These are phyloP conservation scores for Ctenoplectra terminalis DNA, from an alignment of 1,140 invertebrate species.

Conservation along the genomic window DNA sequence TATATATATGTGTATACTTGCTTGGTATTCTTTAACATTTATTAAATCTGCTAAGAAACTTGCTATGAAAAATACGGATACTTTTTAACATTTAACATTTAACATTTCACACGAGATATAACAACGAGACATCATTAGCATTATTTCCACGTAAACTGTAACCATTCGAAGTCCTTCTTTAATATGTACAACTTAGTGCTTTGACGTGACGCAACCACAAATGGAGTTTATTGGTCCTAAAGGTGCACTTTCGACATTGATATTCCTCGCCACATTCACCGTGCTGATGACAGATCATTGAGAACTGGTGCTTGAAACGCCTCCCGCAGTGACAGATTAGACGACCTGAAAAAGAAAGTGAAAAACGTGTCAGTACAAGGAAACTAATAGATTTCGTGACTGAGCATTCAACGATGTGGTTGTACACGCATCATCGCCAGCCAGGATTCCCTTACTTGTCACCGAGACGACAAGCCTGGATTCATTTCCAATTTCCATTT, in stretches of 20 bases:
- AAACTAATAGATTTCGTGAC: background rate
- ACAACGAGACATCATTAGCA: no score
- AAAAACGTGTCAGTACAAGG: constrained; percentile 52
- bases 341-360: constrained; percentile 72
- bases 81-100: background rate
- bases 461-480: no score
- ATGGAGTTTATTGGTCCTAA: constrained; percentile 21
- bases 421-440: no score
- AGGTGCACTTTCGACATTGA: constrained; percentile 63
- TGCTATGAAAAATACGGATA: background rate
- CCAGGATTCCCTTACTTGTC: no score
- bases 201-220: constrained; percentile 43
- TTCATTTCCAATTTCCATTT: background rate
- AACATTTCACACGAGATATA: background rate
- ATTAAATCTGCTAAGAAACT: background rate
- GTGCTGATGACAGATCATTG: constrained; percentile 80
- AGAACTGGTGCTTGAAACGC: constrained; percentile 78
- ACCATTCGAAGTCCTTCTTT: background rate
- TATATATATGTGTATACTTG: no score
- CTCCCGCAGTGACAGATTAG: constrained; percentile 66
- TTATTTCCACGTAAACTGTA: no score
- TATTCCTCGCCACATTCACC: constrained; percentile 81
- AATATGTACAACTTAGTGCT: background rate
- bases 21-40: background rate
- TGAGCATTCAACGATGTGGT: background rate